Base-by-base conservation (phyloP, 64 coral and sea anemone genomes). In the Stylophora pistillata region DNA sequence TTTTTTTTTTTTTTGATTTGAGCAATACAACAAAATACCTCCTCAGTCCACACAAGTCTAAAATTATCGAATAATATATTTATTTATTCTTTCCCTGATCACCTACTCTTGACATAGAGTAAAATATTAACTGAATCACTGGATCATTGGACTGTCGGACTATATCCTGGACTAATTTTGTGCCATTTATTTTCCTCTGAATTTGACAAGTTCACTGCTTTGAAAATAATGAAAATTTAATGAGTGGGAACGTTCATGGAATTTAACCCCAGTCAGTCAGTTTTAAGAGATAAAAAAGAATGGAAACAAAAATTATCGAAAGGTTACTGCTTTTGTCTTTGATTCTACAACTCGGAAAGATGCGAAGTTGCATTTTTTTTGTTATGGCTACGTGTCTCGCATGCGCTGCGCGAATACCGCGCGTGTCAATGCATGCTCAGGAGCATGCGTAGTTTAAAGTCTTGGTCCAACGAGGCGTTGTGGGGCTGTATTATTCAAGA, bases 391-490 rank as follows among this genome's bases (percentile, higher is more conserved):
- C 73, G 78, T 0, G 30, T 81, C 58, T 2, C 27, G 53, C 56
- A 32, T 62, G 61, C 11, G 30, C 27, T 62, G 10, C 80, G 80
- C 80, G 80, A 25, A 62, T 14, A 5, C 31, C 61, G 32, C 62
- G 37, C 33, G 12, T 63, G 30, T 78, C 14, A 27, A 27, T 54
- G 9, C 53, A 55, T 54, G 23, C 10, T 28, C 26, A 26, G 20
- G 80, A 29, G 80, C 80, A 84, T 84, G 80, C 80, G 80, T 84
- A 34, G 37, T 5, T 69, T 21, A 14, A 13, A n/a, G 30, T 53
- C 30, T 68, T 32, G 21, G 53, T 84, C 41, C 75, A 76, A 11
- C 32, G 31, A 84, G 80, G 80, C 80, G 80, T 84, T 70, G 80
- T 83, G 79, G 32, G 31, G 20, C 28, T 13, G 55, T 63, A 37